Base-by-base conservation (phyloP, 2,797 vertebrate species). In the Myotis findleyi region DNA sequence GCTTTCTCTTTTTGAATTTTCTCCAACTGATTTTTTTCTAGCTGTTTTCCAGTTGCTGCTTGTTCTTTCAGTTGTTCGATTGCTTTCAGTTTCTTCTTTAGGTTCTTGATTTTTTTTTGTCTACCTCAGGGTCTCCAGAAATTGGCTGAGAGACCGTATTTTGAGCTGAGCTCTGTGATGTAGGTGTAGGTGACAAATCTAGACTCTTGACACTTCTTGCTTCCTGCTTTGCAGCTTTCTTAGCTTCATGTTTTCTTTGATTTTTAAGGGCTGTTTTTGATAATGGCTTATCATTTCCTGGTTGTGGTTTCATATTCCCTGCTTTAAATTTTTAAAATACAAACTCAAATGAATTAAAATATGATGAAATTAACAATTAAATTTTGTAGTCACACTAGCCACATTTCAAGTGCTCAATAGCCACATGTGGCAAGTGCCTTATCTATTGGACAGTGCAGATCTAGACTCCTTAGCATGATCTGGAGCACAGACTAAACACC, bases 41-140 rank as follows among this genome's bases (percentile, higher is more conserved):
- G 38, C 38, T 38, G 38, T 38, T 38, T 38, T 38, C 38, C 38
- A 38, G 38, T 38, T 38, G 38, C 38, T 38, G 38, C 38, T 38
- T 38, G 38, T 38, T 38, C 38, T 38, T 38, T 38, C 38, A 38
- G 38, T 38, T 38, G 38, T 38, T 38, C 38, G 38, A 38, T 38
- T 38, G 38, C 38, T 38, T 38, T 38, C 38, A 38, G 38, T 38
- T 38, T 38, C 99, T 99, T 99, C 98, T 98, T 99, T 36, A 99
- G 95, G 95, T 99, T 99, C 98, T 99, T 99, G 44, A 99, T 99
- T 98, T 99, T 99, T 99, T 99, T 98, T 99, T 99, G 97, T 99
- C 99, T 0, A 95, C 97, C 88, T 99, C 99, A 0, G 99, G 99
- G 91, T 99, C 99, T 18, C 99, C 99, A 0, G 98, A 98, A 66